Base-by-base conservation (phyloP, 1,140 invertebrate species). In the Bactericera cockerelli region DNA sequence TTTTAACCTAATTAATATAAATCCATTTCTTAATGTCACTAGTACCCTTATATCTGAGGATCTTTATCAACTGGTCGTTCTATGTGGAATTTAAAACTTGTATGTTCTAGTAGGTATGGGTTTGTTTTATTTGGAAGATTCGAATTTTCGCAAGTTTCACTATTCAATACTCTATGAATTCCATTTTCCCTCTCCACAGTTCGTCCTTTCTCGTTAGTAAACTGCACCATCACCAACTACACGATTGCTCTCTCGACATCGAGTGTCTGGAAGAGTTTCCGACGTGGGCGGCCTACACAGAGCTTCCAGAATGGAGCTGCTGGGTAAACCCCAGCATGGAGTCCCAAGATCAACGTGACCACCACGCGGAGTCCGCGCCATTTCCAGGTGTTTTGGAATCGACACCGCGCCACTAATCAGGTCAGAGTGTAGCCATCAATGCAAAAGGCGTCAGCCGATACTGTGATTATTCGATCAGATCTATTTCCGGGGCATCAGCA, bases 211-310 rank as follows among this genome's bases (percentile, higher is more conserved):
- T 69, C 70, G 1, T 73, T 80, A 19, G 72, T 74, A 62, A 82
- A 82, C 68, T 82, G 81, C 66, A 73, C 77, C 10, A 73, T 92
- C 19, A 78, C 83, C 55, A 93, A 93, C 71, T 86, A 89, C 68
- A 92, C 88, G 79, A 82, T 59, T 86, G 91, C 65, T 84, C 86
- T 0, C 65, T 82, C 19, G 70, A 74, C 62, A 75, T 81, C 53
- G 75, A 79, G 39, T 82, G 81, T 67, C 65, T 68, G 14, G 77
- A 77, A 62, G 79, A 79, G 28, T 82, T 81, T 66, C n/a, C n/a
- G n/a, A n/a, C n/a, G 78, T 81, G 67, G 81, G 86, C 22, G 86
- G 86, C 31, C 71, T 88, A 33, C 77, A 78, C 16, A 85, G 87
- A 71, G 76, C 77, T 66, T 88, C 87, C 73, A 77, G 83, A 24